Conservation (phyloP, 2,888 invertebrate genomes). For the Phragmatobia fuliginosa region DNA sequence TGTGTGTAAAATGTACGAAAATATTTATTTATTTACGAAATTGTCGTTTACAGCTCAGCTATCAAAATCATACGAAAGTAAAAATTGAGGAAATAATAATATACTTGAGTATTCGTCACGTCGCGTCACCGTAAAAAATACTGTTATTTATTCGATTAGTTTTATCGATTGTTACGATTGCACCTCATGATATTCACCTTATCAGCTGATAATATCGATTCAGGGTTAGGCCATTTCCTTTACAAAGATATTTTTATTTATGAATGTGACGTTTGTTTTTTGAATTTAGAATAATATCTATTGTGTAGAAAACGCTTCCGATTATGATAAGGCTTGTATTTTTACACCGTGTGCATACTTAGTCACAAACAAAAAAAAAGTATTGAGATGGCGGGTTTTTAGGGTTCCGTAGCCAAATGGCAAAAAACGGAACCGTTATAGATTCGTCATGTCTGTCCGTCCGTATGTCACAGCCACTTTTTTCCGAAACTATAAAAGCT, state of each 20-base stretch:
- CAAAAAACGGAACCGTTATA: no score
- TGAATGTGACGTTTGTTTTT: not conserved
- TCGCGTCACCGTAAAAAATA: not conserved
- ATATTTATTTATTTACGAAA: not conserved
- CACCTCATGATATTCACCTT: not conserved
- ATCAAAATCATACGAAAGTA: not conserved
- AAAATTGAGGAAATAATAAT: no score
- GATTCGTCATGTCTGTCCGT: no score
- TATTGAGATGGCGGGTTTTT: not conserved
- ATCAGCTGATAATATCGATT: not conserved
- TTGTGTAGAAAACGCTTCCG: not conserved
- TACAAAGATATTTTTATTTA: not conserved
- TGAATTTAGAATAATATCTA: not conserved
- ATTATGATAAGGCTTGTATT: not conserved
- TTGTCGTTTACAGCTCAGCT: fast-evolving
- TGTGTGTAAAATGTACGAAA: no score
- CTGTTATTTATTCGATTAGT: not conserved
- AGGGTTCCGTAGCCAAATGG: no score
- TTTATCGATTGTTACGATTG: not conserved
- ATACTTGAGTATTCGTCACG: no score
- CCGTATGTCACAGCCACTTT: no score
- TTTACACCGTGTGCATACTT: no score
- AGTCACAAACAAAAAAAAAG: no score
- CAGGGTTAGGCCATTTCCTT: not conserved
- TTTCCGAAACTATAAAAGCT: no score